Conservation (phyloP, 2,113 vertebrate species). For the Conger conger region DNA sequence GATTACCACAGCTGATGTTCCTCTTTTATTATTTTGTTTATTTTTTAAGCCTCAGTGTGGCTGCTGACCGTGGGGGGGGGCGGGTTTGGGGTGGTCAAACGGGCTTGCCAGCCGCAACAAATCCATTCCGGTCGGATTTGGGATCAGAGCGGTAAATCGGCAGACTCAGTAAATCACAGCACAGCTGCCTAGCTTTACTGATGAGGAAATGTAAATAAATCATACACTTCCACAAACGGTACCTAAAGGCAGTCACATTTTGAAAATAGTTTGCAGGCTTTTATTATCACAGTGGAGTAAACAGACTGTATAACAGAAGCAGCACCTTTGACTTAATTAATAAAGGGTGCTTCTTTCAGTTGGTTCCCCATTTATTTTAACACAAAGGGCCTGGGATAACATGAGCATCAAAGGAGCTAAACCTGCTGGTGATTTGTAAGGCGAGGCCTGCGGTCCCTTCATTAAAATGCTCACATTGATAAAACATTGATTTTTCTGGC, state of each 20-base stretch:
- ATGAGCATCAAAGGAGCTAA: conserved; percentile 34
- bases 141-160: conserved; percentile 22
- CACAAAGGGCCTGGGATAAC: conserved; percentile 23
- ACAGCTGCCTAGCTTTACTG: conserved; percentile 2
- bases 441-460: conserved; percentile 29
- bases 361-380: conserved; percentile 31
- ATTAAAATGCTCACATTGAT: conserved; percentile 47
- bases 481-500: conserved; percentile 42
- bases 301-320: conserved; percentile 21
- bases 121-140: conserved; percentile 10
- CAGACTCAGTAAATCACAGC: conserved; percentile 7
- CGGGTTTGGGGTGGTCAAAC: background rate
- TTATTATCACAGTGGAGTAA: background rate
- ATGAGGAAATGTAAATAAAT: conserved; percentile 10
- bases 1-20: background rate
- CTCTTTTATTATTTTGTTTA: background rate
- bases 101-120: conserved; percentile 24
- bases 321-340: conserved; percentile 10
- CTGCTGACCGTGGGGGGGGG: background rate
- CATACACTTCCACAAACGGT: background rate
- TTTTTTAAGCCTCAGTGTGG: background rate
- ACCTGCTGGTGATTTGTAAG: conserved; percentile 41
- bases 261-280: background rate
- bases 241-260: background rate
- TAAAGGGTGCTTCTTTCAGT: conserved; percentile 20